A percentile compares a stretch with the other conserved stretches of the same genome.
phyloP scores from a whole-genome alignment of 92 coral and sea anemone genomes.

The Zoanthus sansibaricus region DNA sequence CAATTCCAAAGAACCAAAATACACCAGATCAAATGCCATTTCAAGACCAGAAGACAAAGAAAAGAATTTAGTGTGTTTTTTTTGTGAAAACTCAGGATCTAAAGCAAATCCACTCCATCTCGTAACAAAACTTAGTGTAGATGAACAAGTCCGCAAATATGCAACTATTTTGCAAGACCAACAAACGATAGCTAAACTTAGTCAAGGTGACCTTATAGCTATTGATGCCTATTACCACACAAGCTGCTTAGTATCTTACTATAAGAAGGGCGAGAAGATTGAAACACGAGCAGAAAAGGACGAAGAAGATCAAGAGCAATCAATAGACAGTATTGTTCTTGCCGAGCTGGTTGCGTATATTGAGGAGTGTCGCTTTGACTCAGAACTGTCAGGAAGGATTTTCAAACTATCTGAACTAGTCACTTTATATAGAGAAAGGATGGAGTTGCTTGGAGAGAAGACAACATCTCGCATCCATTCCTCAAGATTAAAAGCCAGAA shows the following conservation, averaged over 20 bases:
- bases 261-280: too few relatives aligned
- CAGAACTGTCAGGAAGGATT: conserved; percentile 12
- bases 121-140: too few relatives aligned
- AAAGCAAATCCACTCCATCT: too few relatives aligned
- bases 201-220: too few relatives aligned
- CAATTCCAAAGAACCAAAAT: conserved; percentile 5
- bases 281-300: too few relatives aligned
- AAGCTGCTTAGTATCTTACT: too few relatives aligned
- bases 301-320: too few relatives aligned
- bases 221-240: too few relatives aligned
- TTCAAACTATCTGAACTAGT: conserved; percentile 58
- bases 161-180: too few relatives aligned
- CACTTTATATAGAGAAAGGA: conserved; percentile 24
- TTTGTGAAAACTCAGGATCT: too few relatives aligned
- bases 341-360: conserved; percentile 73
- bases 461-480: conserved; percentile 44
- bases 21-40: conserved; percentile 16
- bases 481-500: conserved; percentile 56
- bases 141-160: too few relatives aligned
- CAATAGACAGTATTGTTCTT: background rate
- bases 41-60: conserved; percentile 9
- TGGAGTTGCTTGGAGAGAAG: conserved; percentile 48
- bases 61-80: background rate
- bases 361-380: conserved; percentile 51
- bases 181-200: too few relatives aligned